Percentiles rank a stretch among this genome's conserved stretches.
phyloP scores from a whole-genome alignment of 2,888 invertebrate species.

The Mythimna impura region DNA sequence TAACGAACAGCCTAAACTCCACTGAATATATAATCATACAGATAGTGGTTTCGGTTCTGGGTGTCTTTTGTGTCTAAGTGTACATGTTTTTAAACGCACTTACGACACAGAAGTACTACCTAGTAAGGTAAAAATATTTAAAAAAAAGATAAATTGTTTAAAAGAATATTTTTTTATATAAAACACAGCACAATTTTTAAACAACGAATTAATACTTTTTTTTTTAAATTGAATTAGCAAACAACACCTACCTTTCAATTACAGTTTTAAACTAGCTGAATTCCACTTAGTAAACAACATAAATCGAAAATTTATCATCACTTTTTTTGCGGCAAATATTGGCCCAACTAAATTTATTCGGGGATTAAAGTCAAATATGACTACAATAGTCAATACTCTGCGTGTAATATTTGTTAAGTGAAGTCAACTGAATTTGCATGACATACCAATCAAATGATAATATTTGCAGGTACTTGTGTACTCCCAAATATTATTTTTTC shows the following conservation, averaged over 20 bases:
- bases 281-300: neutral
- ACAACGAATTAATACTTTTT: no score
- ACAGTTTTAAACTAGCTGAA: constrained; percentile 6
- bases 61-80: no score
- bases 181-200: no score
- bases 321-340: constrained; percentile 37
- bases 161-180: no score
- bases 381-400: constrained; percentile 14
- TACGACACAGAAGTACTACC: no score
- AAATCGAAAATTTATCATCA: constrained; percentile 1
- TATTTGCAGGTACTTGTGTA: constrained; percentile 39
- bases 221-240: no score
- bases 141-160: no score
- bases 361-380: constrained; percentile 44
- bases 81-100: no score
- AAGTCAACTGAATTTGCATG: constrained; percentile 45
- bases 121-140: no score
- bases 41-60: no score
- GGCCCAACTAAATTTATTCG: constrained; percentile 30
- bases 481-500: constrained; percentile 57
- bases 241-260: neutral
- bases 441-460: constrained; percentile 48
- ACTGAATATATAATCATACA: no score
- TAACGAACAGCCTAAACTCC: no score
- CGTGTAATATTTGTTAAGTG: constrained; percentile 46